A percentile compares a stretch with the other conserved stretches of the same genome.
Conservation (phyloP, 2,797 vertebrate genomes). For the Mallotus villosus region DNA sequence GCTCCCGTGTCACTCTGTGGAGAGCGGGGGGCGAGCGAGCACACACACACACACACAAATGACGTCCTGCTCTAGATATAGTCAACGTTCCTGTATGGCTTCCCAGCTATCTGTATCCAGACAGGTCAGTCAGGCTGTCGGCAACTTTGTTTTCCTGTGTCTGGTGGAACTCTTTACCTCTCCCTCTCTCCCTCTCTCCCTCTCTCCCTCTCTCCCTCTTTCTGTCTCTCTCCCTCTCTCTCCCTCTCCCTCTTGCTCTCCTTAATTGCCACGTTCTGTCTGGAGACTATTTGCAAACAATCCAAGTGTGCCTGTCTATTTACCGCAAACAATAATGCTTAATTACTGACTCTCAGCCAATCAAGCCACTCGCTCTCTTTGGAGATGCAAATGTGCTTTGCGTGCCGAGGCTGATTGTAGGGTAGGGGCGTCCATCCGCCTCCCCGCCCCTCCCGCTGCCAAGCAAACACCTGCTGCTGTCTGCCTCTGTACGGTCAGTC, state of each 20-base stretch:
- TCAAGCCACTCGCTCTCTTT: constrained; percentile 76
- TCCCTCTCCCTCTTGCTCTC: constrained; percentile 43
- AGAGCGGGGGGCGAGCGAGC: not conserved
- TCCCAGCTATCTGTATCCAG: too few relatives aligned
- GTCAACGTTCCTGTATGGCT: too few relatives aligned
- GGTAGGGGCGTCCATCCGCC: constrained; percentile 63
- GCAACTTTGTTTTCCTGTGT: constrained; percentile 56
- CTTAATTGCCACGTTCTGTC: constrained; percentile 68
- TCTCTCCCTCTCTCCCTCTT: constrained; percentile 24
- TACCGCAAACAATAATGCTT: constrained; percentile 80
- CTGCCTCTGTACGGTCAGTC: too few relatives aligned
- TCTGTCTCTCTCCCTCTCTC: constrained; percentile 16
- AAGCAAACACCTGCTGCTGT: constrained; percentile 78
- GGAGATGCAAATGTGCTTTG: constrained; percentile 76
- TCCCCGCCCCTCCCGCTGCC: constrained; percentile 64
- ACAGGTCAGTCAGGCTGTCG: not conserved
- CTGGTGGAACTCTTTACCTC: constrained; percentile 56
- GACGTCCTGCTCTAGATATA: too few relatives aligned
- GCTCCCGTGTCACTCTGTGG: constrained; percentile 87
- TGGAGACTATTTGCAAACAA: constrained; percentile 77
- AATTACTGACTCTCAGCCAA: constrained; percentile 81
- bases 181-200: constrained; percentile 7
- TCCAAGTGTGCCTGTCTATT: constrained; percentile 74
- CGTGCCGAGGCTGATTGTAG: constrained; percentile 76
- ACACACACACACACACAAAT: not conserved